Percentiles rank a stretch among this genome's conserved stretches.
Conservation (phyloP, 2,797 vertebrate species). For the Pachyuromys duprasi region DNA sequence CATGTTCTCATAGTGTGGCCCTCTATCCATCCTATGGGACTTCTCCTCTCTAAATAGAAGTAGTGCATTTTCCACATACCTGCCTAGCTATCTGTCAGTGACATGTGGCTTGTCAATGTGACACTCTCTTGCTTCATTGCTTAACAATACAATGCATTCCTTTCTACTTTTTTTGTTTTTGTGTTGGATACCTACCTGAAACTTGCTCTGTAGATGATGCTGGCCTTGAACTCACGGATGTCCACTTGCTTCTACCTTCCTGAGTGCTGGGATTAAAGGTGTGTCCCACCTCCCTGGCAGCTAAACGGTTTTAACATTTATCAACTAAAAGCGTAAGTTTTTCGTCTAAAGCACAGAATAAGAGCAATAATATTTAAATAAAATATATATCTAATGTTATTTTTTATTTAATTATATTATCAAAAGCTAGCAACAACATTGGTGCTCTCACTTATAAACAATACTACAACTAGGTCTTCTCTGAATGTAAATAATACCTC, state of each 20-base stretch:
- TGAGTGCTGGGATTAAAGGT: background rate
- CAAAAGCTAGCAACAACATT: constrained; percentile 39
- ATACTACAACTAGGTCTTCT: background rate
- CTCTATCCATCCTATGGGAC: background rate
- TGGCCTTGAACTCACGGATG: background rate
- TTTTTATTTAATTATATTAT: constrained; percentile 14
- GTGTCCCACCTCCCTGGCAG: background rate
- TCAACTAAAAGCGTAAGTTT: background rate
- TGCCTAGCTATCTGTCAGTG: background rate
- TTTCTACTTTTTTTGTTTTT: background rate
- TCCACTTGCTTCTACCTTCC: background rate
- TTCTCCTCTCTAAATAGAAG: constrained; percentile 9
- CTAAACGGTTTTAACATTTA: background rate
- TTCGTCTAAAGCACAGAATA: background rate
- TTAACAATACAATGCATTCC: background rate
- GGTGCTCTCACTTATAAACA: background rate
- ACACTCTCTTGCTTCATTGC: background rate
- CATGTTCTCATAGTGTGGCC: background rate
- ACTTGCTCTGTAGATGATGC: background rate
- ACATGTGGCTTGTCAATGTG: background rate
- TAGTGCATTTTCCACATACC: background rate
- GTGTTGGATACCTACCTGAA: background rate
- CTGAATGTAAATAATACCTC: background rate
- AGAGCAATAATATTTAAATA: constrained; percentile 43
- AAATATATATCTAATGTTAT: constrained; percentile 22